Percentiles rank a stretch among this genome's conserved stretches.
Conservation (phyloP, 2,113 vertebrate genomes). For the sheep (Ovis aries) region ARS-UI_Ramb_v3.0 NC_056067.1:4077501-4078000, state of each 20-base stretch:
- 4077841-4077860: neutral
- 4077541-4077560: neutral
- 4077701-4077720: neutral
- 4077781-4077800: neutral
- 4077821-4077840: neutral
- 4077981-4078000: neutral
- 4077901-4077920: neutral
- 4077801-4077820: neutral
- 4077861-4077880: neutral
- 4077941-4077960: neutral
- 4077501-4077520: neutral
- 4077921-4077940: neutral
- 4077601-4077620: neutral
- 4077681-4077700: neutral
- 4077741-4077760: neutral
- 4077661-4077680: neutral
- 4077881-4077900: too few species aligned
- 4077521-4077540: neutral
- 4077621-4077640: neutral
- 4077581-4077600: neutral
- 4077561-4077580: neutral
- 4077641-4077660: neutral
- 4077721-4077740: neutral
- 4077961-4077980: neutral
- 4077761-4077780: neutral